Evolutionary conservation across 2,797 vertebrate genomes (phyloP), one percentile per base, ranked within the genome.

Genomic region (Coregonus sp.): DNA sequence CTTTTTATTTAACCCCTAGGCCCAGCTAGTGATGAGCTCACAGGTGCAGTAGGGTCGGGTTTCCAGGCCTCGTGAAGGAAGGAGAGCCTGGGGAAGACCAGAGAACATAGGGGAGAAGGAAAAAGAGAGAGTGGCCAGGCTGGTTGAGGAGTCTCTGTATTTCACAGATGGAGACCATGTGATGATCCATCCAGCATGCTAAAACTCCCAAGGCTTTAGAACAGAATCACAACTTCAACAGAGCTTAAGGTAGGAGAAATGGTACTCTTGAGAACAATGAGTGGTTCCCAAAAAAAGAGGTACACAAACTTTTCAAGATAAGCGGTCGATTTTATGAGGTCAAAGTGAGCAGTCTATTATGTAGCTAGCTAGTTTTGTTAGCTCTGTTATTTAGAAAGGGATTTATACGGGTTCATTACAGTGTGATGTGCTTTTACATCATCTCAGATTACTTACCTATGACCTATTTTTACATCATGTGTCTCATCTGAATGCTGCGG

Each of bases 1-100:
- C 73, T 75, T 16, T 75, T 70, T 81, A 72, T 67, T 15, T 50
- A 25, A 69, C 63, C 31, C 74, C 37, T 4, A 31, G 51, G 72
- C 37, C 51, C 3, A 1, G 56, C 56, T 33, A 73, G 54, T n/a
- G 4, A 75, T 84, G 80, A 86, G 74, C 76, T 82, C 81, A 86
- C 74, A 72, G 50, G 75, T 81, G 31, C 40, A 31, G 29, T 66
- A 16, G 74, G 54, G 29, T 75, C 70, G 15, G 71, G 51, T 82
- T 79, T 84, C 76, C 5, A 66, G 47, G 61, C 20, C 61, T 73
- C 54, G 69, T 4, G 14, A 25, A 20, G 12, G 14, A 25, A 20
- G 56, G 50, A 3, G 2, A 61, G 11, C 6, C 56, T 78, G 59
- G 20, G 63, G 71, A 50, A 74, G 51, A 54, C 59, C 29, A 16